Evolutionary conservation across 2,797 vertebrate species (phyloP).

Genomic region (Manis javanica): DNA sequence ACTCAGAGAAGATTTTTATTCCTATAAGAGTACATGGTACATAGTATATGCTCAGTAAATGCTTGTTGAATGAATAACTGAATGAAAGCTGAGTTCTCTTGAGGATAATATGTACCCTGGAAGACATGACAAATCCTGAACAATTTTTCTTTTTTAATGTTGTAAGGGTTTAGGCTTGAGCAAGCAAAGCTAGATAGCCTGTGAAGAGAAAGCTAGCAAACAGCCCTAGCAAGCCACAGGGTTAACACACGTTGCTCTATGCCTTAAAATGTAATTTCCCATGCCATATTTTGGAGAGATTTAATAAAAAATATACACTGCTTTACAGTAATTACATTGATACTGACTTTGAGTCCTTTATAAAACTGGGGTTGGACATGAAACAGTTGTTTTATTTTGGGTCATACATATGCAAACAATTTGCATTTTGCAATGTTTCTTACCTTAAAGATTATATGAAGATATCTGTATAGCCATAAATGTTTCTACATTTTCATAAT

Average conservation of each 20-base stretch:
- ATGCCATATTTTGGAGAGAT: constrained; percentile 30
- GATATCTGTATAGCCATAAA: not conserved
- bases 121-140: not conserved
- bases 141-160: not conserved
- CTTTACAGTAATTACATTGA: constrained; percentile 44
- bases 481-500: constrained; percentile 53
- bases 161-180: not conserved
- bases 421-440: constrained; percentile 12
- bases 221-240: not conserved
- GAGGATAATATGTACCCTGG: not conserved
- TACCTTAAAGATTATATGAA: constrained; percentile 58
- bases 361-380: not conserved
- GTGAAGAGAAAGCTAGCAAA: not conserved
- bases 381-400: constrained; percentile 41
- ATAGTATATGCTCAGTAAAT: constrained; percentile 10
- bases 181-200: not conserved
- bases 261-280: constrained; percentile 1
- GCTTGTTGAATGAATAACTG: not conserved
- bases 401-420: constrained; percentile 22
- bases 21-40: not conserved
- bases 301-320: constrained; percentile 41
- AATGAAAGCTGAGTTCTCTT: constrained; percentile 42
- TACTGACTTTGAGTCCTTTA: constrained; percentile 1
- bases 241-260: not conserved
- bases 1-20: not conserved